These are phyloP conservation scores for Nomada fucata DNA, from an alignment of 2,888 invertebrate genomes.

Conservation along the genomic window DNA sequence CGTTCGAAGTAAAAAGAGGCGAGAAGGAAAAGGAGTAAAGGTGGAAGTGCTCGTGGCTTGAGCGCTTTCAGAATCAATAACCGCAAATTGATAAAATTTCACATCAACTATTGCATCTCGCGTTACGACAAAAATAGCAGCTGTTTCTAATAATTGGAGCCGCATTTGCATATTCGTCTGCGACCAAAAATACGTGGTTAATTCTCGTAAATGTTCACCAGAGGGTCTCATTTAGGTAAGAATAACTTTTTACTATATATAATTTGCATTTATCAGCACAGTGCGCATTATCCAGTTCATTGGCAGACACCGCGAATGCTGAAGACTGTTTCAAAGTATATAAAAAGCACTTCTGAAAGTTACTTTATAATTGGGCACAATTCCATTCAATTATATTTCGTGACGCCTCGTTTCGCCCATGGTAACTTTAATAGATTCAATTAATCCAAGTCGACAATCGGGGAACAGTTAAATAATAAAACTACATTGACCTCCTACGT, in stretches of 20 bases:
- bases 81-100: constrained; percentile 53
- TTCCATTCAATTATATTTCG: neutral
- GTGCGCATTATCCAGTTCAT: neutral
- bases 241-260: too few species aligned
- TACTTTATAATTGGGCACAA: neutral
- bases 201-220: too few species aligned
- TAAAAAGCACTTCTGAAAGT: neutral
- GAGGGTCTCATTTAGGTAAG: too few species aligned
- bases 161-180: neutral
- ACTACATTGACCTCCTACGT: too few species aligned
- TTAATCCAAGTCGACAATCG: constrained; percentile 1
- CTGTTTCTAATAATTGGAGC: constrained; percentile 13
- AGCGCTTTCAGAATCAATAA: constrained; percentile 56
- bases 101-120: constrained; percentile 34
- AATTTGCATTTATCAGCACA: too few species aligned
- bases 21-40: constrained; percentile 17
- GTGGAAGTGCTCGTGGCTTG: constrained; percentile 32
- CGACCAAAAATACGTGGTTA: neutral
- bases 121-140: constrained; percentile 23
- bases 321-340: neutral
- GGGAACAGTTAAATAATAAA: neutral
- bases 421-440: neutral
- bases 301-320: too few species aligned
- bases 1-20: constrained; percentile 33
- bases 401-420: neutral